These are phyloP conservation scores for Indicator maculatus DNA, from an alignment of 2,113 vertebrate species.

Conservation along the genomic window DNA sequence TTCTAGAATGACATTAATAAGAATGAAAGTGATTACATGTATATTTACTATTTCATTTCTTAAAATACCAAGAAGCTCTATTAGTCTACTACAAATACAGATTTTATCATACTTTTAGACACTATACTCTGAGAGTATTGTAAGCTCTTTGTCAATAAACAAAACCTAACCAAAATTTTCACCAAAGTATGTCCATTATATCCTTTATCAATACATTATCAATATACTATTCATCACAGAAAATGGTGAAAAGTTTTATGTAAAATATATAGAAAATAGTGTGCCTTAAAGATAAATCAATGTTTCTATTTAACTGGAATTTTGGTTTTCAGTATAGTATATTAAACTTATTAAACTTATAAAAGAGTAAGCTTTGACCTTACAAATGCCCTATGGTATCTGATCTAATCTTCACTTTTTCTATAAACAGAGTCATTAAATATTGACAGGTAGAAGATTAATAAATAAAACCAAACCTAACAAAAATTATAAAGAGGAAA, in stretches of 20 bases:
- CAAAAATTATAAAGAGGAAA: not conserved
- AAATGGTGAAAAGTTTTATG: not conserved
- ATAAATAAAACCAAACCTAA: not conserved
- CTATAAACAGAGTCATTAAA: conserved; percentile 5
- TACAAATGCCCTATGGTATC: not conserved
- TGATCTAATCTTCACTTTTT: conserved; percentile 26
- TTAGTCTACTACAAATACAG: not conserved
- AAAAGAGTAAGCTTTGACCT: not conserved
- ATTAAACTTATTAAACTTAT: not conserved
- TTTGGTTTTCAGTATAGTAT: not conserved
- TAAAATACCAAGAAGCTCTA: not conserved
- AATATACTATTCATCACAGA: not conserved
- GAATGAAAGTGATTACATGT: not conserved
- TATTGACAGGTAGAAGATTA: not conserved
- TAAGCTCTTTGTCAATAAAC: not conserved
- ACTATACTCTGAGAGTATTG: not conserved
- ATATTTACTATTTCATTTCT: not conserved
- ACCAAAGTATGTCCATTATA: not conserved
- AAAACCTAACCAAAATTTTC: not conserved
- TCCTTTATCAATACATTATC: not conserved
- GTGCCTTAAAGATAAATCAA: not conserved
- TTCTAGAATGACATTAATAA: no score
- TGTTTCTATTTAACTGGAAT: conserved; percentile 1
- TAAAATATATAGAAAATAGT: not conserved
- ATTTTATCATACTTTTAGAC: not conserved